A percentile compares a stretch with the other conserved stretches of the same genome.
phyloP scores from a whole-genome alignment of 2,888 invertebrate species.

The Synanthedon tipuliformis region DNA sequence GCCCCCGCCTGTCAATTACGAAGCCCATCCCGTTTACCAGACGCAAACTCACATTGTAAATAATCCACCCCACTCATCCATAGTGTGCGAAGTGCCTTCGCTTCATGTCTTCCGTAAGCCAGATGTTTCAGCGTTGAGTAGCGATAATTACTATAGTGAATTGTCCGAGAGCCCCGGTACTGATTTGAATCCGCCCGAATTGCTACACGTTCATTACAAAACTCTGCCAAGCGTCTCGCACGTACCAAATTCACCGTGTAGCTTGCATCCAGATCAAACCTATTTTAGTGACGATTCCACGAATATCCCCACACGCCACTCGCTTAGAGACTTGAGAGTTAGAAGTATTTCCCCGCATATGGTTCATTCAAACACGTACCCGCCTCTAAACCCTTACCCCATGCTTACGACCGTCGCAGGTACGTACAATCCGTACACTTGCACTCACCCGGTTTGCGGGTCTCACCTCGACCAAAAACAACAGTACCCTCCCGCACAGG shows the following conservation, averaged over 20 bases:
- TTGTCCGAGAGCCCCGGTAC: conserved; percentile 46
- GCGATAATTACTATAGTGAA: conserved; percentile 39
- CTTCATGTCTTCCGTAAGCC: conserved; percentile 42
- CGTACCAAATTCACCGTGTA: conserved; percentile 59
- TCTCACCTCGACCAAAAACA: conserved; percentile 30
- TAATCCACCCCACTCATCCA: conserved; percentile 24
- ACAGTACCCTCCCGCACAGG: conserved; percentile 21
- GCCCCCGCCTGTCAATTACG: conserved; percentile 62
- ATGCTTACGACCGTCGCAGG: conserved; percentile 62
- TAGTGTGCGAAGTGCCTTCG: conserved; percentile 49
- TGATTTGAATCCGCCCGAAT: conserved; percentile 45
- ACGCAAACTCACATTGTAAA: conserved; percentile 8
- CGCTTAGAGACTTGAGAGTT: conserved; percentile 44
- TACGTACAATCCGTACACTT: conserved; percentile 59
- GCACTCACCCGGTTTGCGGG: conserved; percentile 39
- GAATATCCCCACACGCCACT: conserved; percentile 32
- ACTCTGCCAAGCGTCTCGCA: conserved; percentile 58
- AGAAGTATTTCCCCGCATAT: conserved; percentile 35
- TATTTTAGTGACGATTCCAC: conserved; percentile 28
- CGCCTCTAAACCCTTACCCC: conserved; percentile 58
- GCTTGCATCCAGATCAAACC: conserved; percentile 50
- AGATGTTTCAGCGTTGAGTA: conserved; percentile 26
- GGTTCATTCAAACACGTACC: conserved; percentile 58
- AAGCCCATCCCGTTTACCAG: conserved; percentile 39
- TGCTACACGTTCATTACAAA: conserved; percentile 57